Evolutionary conservation across 2,797 vertebrate species (phyloP).

Genomic region (Falco novaeseelandiae): DNA sequence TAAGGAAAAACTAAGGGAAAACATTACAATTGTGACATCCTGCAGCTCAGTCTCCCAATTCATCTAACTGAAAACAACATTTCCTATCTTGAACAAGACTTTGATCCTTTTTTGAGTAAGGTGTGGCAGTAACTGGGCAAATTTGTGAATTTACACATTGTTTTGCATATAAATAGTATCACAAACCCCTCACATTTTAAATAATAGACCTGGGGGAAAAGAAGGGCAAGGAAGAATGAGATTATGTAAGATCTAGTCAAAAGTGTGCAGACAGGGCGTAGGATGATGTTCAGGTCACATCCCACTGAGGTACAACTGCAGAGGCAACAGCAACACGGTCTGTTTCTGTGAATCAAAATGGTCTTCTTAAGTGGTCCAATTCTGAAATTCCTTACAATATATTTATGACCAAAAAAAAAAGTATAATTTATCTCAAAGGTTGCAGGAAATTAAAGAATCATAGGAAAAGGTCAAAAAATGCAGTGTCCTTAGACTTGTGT

Average conservation of each 20-base stretch:
- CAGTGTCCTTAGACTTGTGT: background rate
- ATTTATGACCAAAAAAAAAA: background rate
- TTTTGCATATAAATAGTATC: background rate
- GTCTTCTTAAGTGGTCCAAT: background rate
- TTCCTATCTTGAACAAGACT: background rate
- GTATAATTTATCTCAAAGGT: background rate
- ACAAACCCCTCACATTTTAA: background rate
- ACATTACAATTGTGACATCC: background rate
- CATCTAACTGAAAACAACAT: background rate
- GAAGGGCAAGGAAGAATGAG: background rate
- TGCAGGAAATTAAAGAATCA: background rate
- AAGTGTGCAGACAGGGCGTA: rapidly evolving
- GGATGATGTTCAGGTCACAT: background rate
- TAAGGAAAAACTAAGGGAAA: background rate
- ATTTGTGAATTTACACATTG: background rate
- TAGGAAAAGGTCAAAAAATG: background rate
- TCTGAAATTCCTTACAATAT: background rate
- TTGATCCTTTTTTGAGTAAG: background rate
- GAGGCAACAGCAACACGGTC: background rate
- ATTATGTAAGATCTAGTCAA: background rate
- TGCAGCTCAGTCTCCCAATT: background rate
- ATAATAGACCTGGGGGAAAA: background rate
- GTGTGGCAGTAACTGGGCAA: background rate
- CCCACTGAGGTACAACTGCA: background rate
- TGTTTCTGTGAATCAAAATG: background rate